Evolutionary conservation across 2,888 invertebrate species (phyloP), one percentile per base, ranked within the genome.

Genomic region (Drosophila anomelani): DNA sequence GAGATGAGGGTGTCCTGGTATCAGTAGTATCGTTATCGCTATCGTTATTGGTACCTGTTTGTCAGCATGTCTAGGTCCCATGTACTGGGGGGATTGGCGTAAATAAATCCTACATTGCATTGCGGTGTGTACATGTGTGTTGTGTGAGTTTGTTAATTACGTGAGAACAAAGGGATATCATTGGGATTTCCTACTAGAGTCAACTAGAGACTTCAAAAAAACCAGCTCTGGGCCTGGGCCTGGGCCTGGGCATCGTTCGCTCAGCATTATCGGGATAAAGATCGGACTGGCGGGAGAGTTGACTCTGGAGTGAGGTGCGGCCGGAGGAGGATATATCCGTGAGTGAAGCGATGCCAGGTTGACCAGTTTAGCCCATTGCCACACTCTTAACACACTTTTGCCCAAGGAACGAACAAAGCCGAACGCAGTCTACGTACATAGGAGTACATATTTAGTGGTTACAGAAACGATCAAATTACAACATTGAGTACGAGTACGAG

Each of bases 401-500:
- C 70, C 70, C 70, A 70, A 46, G 55, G 44, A 70, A 70, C 70
- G 53, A 70, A 71, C 67, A 53, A 53, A 53, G 51, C 51, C 51
- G 51, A 53, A 53, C 51, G 51, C 36, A 53, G 70, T 72, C 76
- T 85, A 85, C 75, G 80, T 75, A 73, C 73, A 47, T 74, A 51
- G 56, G 73, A 72, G 73, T 72, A 72, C 57, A 57, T 62, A 63
- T 60, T 49, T 77, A 68, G 57, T 72, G 63, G 47, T 64, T 74
- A 43, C 43, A 73, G 53, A 68, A 69, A 85, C 75, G 81, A 77
- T 78, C 79, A 86, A 85, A 85, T 88, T 87, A 85, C 84, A 85
- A 85, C 84, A 85, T 85, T 82, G 78, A 85, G 82, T 85, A 87
- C 82, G 54, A 69, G 53, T 67, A 66, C 64, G 80, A 77, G 71